Percentiles rank a stretch among this genome's conserved stretches.
Conservation (phyloP, 2,113 vertebrate genomes). For the Dicentrarchus labrax region DNA sequence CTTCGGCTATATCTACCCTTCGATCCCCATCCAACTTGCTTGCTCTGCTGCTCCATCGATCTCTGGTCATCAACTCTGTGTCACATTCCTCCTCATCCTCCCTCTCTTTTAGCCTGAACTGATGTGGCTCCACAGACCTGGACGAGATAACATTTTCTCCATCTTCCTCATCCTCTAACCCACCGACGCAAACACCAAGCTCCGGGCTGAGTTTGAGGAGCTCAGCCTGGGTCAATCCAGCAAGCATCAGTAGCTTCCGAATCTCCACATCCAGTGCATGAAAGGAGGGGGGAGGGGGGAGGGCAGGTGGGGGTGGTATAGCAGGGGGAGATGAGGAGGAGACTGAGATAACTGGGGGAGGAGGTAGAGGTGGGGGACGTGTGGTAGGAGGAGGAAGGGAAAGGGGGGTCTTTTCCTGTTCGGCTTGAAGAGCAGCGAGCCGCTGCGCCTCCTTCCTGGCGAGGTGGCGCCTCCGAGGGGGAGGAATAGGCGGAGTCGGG, state of each 20-base stretch:
- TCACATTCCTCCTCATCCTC: conserved; percentile 44
- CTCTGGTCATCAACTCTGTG: conserved; percentile 17
- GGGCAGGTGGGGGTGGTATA: conserved; percentile 81
- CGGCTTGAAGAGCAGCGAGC: conserved; percentile 78
- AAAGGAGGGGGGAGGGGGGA: conserved; percentile 86
- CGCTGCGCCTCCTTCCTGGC: conserved; percentile 84
- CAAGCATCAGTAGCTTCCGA: conserved; percentile 84
- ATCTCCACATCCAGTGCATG: conserved; percentile 87
- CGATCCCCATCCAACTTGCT: conserved; percentile 50
- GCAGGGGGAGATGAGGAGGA: conserved; percentile 76
- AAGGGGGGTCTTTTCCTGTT: conserved; percentile 78
- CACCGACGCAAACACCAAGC: conserved; percentile 83
- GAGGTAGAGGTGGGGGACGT: conserved; percentile 83
- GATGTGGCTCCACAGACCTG: conserved; percentile 35
- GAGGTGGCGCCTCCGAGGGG: conserved; percentile 84
- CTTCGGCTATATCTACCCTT: conserved; percentile 50
- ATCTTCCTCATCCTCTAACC: conserved; percentile 76
- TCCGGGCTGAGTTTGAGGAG: conserved; percentile 87
- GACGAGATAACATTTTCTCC: conserved; percentile 33
- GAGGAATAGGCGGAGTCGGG: conserved; percentile 83
- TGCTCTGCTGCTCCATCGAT: conserved; percentile 53
- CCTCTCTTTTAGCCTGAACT: conserved; percentile 49
- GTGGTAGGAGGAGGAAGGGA: conserved; percentile 82
- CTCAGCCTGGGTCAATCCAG: conserved; percentile 86
- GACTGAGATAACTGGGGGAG: conserved; percentile 79